Conservation (phyloP, 2,113 vertebrate genomes). For the Vulpes vulpes region DNA sequence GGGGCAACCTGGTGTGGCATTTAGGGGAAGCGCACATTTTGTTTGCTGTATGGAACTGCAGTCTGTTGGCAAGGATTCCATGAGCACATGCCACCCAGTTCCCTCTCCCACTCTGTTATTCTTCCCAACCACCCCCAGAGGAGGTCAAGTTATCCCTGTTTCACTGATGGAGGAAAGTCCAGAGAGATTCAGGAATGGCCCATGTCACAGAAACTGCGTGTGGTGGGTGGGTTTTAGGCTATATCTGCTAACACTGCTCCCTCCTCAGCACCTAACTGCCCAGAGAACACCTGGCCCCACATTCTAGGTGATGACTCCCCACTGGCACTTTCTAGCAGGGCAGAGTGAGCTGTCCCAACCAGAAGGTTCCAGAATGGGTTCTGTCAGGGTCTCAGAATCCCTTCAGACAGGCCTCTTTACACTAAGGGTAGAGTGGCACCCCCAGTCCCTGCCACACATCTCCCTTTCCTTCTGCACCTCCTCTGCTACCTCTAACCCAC, state of each 20-base stretch:
- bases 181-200: not conserved
- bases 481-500: not conserved
- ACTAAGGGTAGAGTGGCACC: too few relatives aligned
- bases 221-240: not conserved
- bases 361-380: not conserved
- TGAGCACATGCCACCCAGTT: not conserved
- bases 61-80: not conserved
- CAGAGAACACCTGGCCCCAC: not conserved
- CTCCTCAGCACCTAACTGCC: not conserved
- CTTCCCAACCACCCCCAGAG: not conserved
- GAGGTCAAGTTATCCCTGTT: not conserved
- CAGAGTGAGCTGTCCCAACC: not conserved
- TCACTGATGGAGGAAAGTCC: not conserved
- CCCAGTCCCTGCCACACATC: not conserved
- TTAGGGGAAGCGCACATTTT: not conserved
- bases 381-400: not conserved
- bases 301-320: not conserved
- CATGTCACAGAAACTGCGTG: too few relatives aligned
- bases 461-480: not conserved
- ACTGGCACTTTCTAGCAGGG: too few relatives aligned
- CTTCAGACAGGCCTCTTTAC: not conserved
- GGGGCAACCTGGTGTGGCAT: not conserved
- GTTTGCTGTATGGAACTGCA: not conserved
- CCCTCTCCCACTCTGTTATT: not conserved
- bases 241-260: fast-evolving